These are phyloP conservation scores for Drosophila emarginata DNA, from an alignment of 2,888 invertebrate genomes.

Conservation along the genomic window DNA sequence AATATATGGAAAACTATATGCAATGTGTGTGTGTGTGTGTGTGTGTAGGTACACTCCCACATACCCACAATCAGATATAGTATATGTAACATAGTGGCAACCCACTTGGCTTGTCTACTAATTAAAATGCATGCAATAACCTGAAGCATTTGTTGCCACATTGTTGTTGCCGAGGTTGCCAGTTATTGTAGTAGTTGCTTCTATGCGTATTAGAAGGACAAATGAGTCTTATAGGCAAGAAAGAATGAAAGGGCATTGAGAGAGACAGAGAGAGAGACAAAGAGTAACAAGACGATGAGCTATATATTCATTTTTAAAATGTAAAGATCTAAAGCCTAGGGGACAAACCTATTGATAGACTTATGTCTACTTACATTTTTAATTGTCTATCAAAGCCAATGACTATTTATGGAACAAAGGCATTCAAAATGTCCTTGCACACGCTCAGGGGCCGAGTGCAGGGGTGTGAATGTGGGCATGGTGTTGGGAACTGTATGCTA, in stretches of 20 bases:
- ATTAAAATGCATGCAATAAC: slow-evolving; percentile 76
- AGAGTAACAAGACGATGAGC: slow-evolving; percentile 5
- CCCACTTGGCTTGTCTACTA: slow-evolving; percentile 78
- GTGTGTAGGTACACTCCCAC: background rate
- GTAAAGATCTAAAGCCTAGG: slow-evolving; percentile 1
- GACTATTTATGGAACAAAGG: slow-evolving; percentile 65
- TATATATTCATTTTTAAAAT: slow-evolving; percentile 4
- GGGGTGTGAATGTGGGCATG: background rate
- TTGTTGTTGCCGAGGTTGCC: slow-evolving; percentile 63
- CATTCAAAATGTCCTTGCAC: slow-evolving; percentile 58
- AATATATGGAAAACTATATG: background rate
- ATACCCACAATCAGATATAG: slow-evolving; percentile 1
- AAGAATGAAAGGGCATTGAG: slow-evolving; percentile 46
- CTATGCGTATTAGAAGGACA: slow-evolving; percentile 71
- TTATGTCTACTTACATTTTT: slow-evolving; percentile 57
- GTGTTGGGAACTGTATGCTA: slow-evolving; percentile 19
- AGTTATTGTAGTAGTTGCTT: slow-evolving; percentile 26
- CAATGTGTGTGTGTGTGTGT: background rate
- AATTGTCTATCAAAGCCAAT: slow-evolving; percentile 67
- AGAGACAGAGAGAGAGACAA: background rate
- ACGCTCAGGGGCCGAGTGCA: background rate
- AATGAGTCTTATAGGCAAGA: slow-evolving; percentile 51
- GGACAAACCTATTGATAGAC: slow-evolving; percentile 66
- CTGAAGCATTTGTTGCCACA: slow-evolving; percentile 76
- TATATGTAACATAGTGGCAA: slow-evolving; percentile 50